Base-by-base conservation (phyloP, 1,140 invertebrate genomes). In the Drosophila santomea region DNA sequence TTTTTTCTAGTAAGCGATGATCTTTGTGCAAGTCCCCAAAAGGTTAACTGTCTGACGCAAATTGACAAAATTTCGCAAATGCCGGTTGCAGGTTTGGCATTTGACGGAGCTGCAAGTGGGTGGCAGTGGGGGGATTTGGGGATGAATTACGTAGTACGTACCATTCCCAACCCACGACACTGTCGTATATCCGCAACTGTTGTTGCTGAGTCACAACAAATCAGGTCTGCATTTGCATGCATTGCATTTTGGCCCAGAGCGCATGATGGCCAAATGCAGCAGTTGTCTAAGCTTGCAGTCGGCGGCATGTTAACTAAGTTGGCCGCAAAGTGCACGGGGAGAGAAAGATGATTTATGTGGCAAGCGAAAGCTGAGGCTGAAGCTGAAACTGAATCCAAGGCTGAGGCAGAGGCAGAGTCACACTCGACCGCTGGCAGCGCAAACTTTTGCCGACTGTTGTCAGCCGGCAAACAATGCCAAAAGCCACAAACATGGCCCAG, bases 381-480 rank as follows among this genome's bases (percentile, higher is more conserved):
- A 67, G 61, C 68, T 71, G 67, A 69, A 71, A 55, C 74, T 68
- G 60, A 75, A 75, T 48, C 74, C 64, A 44, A 64, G 61, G 59
- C 67, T 51, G 54, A 66, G 51, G 20, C 20, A 20, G 20, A 20
- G 61, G 59, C 67, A 58, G 54, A 66, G 51, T 17, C 39, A 39
- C 17, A 75, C 54, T 73, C 74, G 69, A 74, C 74, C 78, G 80
- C 74, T 80, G 71, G 64, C 61, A 71, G 76, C 83, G 86, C 77
- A 83, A 89, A 89, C 83, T 88, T 88, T 89, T 80, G 84, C 83
- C 76, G 83, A 89, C 84, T 88, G 84, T 89, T 89, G 83, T 88
- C 83, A 88, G 83, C 76, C 82, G 84, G 83, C 83, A 88, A 88
- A 88, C 83, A 88, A 88, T 89, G 72, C 84, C 83, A 80, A 75